Percentiles rank a stretch among this genome's conserved stretches.
Conservation (phyloP, 92 coral and sea anemone genomes). For the Epizoanthus stellaris region DNA sequence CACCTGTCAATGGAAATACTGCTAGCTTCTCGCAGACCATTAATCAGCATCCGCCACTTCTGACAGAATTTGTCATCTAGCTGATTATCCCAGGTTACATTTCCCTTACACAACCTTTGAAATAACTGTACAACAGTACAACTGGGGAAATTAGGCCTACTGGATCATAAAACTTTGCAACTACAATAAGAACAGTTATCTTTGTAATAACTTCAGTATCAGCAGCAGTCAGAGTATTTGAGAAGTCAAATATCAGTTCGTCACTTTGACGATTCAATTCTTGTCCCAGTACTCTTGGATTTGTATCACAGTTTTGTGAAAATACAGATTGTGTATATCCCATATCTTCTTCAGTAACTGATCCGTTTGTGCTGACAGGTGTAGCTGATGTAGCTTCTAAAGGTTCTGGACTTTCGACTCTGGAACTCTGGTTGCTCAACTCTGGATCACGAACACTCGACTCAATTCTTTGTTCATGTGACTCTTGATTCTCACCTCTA, state of each 20-base stretch:
- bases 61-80: conserved; percentile 15
- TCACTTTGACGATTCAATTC: conserved; percentile 23
- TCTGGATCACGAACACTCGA: too few species aligned
- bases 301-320: conserved; percentile 15
- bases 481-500: too few species aligned
- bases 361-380: background rate
- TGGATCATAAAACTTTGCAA: conserved; percentile 41
- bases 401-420: background rate
- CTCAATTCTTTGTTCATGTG: too few species aligned
- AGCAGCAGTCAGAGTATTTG: conserved; percentile 4
- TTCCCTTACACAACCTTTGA: conserved; percentile 43
- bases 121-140: conserved; percentile 16
- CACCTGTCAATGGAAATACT: conserved; percentile 27
- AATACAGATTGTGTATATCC: conserved; percentile 33
- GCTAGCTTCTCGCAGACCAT: too few species aligned
- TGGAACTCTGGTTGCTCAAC: too few species aligned
- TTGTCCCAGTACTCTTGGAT: conserved; percentile 31
- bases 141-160: conserved; percentile 39
- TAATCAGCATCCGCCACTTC: conserved; percentile 11
- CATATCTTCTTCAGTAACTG: conserved; percentile 31
- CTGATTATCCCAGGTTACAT: conserved; percentile 43
- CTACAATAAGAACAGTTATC: conserved; percentile 17
- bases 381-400: background rate
- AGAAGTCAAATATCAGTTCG: conserved; percentile 11
- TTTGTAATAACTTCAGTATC: conserved; percentile 16